Base-by-base conservation (phyloP, 2,797 vertebrate genomes). In the Pampus argenteus region DNA sequence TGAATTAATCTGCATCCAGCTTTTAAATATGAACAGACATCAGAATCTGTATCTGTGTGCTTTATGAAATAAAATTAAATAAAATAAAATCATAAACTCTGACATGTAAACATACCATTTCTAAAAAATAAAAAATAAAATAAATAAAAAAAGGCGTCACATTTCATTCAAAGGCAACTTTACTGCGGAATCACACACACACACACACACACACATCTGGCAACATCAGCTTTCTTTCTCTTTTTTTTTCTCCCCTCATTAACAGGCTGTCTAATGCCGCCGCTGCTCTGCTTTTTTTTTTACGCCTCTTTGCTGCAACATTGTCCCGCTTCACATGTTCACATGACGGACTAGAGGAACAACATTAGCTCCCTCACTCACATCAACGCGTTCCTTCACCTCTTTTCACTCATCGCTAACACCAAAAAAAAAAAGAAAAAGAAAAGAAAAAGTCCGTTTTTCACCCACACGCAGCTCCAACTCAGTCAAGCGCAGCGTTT, bases 141-240 rank as follows among this genome's bases (percentile, higher is more conserved):
- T n/a, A n/a, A n/a, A n/a, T n/a, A n/a, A n/a, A n/a, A n/a, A 71
- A 52, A 3, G 51, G 18, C 54, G 55, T 76, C 72, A 81, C 61
- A 22, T 72, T 75, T 88, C 86, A 90, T 81, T 88, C 86, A 88
- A 79, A 78, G 55, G 62, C 76, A 83, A 60, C 22, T 44, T 65
- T 68, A 50, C 34, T 49, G 72, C 17, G 40, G 38, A 60, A 63
- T 5, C 31, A 56, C 25, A 45, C 28, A 68, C 58, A 64, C 31
- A 52, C 40, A 18, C 45, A 60, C 17, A 40, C 56, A 52, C 40
- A 58, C 84, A 91, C 91, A 92, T 90, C 90, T 93, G 90, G 90
- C 80, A 89, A 90, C 90, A 90, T 86, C 91, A 88, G 88, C 85
- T n/a, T n/a, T n/a, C n/a, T n/a, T n/a, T n/a, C n/a, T n/a, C n/a